Conservation (phyloP, 2,797 vertebrate genomes). For the Sarcophilus harrisii region DNA sequence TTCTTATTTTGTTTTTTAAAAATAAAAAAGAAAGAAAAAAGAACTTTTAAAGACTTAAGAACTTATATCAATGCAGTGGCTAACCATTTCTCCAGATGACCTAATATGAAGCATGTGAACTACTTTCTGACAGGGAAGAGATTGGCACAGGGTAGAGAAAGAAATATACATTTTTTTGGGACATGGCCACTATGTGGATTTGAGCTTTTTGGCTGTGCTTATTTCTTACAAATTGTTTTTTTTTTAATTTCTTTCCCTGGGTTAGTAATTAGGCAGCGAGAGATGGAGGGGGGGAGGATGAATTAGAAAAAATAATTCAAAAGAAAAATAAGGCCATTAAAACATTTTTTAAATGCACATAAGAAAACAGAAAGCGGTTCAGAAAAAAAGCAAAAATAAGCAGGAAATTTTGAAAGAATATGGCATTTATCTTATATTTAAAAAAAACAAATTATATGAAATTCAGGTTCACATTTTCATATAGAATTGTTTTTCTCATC, state of each 20-base stretch:
- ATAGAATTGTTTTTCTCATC: neutral
- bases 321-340: neutral
- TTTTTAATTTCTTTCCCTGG: neutral
- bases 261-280: neutral
- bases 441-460: neutral
- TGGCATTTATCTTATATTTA: neutral
- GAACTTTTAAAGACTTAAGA: neutral
- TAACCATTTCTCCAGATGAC: neutral
- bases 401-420: neutral
- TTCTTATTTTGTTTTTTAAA: too few species aligned
- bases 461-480: neutral
- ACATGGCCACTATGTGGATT: neutral
- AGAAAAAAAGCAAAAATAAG: neutral
- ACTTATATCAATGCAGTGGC: neutral
- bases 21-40: neutral
- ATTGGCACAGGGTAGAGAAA: neutral
- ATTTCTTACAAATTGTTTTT: neutral
- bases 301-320: neutral
- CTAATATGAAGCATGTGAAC: neutral
- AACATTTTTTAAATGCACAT: neutral
- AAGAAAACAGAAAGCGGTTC: neutral
- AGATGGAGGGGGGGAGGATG: neutral
- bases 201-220: neutral
- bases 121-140: neutral
- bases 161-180: neutral